A percentile compares a stretch with the other conserved stretches of the same genome.
Evolutionary conservation across 53 echinoderm and acorn worm species (phyloP).

Genomic region (Stichopus horrens): DNA sequence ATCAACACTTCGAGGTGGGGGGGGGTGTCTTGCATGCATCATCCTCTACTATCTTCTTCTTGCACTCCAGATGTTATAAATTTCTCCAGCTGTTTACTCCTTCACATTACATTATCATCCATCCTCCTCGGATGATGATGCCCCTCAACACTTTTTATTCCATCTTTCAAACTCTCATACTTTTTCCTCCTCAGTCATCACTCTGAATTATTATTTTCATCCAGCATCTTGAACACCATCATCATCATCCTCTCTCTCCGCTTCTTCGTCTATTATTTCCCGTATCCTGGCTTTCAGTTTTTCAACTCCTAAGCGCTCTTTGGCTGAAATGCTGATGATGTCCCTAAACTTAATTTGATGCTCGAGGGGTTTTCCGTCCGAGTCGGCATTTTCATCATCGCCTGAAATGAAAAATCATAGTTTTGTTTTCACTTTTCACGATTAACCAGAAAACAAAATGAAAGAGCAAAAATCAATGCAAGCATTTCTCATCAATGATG

Average conservation of each 20-base stretch:
- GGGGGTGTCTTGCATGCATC: too few species aligned
- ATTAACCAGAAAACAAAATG: not conserved
- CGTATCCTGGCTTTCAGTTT: conserved; percentile 42
- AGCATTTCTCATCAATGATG: too few species aligned
- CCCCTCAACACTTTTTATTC: too few species aligned
- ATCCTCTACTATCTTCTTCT: too few species aligned
- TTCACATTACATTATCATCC: too few species aligned
- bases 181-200: too few species aligned
- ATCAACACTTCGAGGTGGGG: too few species aligned
- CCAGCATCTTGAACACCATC: not conserved
- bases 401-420: not conserved
- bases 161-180: too few species aligned
- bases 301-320: conserved; percentile 54
- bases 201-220: not conserved
- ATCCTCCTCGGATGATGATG: too few species aligned
- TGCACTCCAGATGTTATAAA: too few species aligned
- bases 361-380: not conserved
- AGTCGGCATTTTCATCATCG: not conserved
- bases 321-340: conserved; percentile 66
- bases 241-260: conserved; percentile 38
- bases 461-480: too few species aligned
- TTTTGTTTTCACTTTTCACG: not conserved
- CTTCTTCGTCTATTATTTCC: conserved; percentile 32
- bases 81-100: too few species aligned
- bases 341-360: conserved; percentile 64